Evolutionary conservation across 2,113 vertebrate genomes (phyloP).

Genomic region (Podarcis raffonei): DNA sequence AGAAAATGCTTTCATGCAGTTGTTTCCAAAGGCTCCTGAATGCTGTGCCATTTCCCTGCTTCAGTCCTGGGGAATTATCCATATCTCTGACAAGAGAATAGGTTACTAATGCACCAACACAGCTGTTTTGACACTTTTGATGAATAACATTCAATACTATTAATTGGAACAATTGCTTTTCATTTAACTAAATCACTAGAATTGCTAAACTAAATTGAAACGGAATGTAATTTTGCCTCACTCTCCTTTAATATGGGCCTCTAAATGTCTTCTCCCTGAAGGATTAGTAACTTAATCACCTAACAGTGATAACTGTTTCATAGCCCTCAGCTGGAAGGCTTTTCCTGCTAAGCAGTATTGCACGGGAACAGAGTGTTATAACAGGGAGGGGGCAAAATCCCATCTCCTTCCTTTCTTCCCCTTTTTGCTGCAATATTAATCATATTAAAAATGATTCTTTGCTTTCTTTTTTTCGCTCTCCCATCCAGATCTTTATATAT

Average conservation of each 20-base stretch:
- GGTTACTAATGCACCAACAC: slow-evolving; percentile 84
- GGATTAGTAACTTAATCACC: slow-evolving; percentile 89
- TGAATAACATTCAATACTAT: slow-evolving; percentile 93
- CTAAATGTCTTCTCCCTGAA: slow-evolving; percentile 87
- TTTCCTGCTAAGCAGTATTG: slow-evolving; percentile 73
- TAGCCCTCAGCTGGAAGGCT: slow-evolving; percentile 81
- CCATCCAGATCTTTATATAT: slow-evolving; percentile 67
- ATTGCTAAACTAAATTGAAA: slow-evolving; percentile 87
- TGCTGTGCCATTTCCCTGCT: slow-evolving; percentile 54
- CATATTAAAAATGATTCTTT: slow-evolving; percentile 62
- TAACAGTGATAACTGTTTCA: slow-evolving; percentile 86
- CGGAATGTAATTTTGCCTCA: slow-evolving; percentile 84
- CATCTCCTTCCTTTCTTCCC: slow-evolving; percentile 63
- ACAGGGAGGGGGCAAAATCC: slow-evolving; percentile 55
- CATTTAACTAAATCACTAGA: slow-evolving; percentile 89
- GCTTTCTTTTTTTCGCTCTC: slow-evolving; percentile 50
- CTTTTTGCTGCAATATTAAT: slow-evolving; percentile 73
- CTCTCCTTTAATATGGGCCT: slow-evolving; percentile 82
- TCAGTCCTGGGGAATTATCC: slow-evolving; percentile 76
- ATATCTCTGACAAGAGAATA: slow-evolving; percentile 82
- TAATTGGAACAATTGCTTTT: slow-evolving; percentile 93
- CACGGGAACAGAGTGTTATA: slow-evolving; percentile 63
- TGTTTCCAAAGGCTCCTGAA: slow-evolving; percentile 41
- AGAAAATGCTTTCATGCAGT: background rate
- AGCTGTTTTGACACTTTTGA: slow-evolving; percentile 88